These are phyloP conservation scores for Ursus arctos DNA, from an alignment of 2,113 vertebrate genomes.

Conservation along the genomic window DNA sequence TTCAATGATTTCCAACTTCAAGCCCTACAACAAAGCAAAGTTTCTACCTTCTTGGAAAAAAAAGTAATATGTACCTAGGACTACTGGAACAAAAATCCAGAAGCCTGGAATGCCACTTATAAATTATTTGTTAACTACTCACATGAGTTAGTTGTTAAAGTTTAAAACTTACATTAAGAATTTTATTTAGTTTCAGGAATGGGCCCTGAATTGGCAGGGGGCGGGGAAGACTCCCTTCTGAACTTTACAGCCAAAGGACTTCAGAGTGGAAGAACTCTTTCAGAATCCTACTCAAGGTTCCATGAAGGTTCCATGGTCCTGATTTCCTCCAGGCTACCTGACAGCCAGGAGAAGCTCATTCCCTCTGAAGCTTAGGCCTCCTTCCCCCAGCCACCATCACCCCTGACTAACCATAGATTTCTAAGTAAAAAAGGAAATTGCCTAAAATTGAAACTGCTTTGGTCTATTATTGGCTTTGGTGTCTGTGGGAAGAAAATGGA, in stretches of 20 bases:
- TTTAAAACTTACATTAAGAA: constrained; percentile 30
- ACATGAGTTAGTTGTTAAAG: background rate
- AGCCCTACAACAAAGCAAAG: background rate
- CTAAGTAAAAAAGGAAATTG: constrained; percentile 81
- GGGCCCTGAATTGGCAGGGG: background rate
- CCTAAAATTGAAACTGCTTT: constrained; percentile 79
- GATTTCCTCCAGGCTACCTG: background rate
- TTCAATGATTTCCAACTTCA: background rate
- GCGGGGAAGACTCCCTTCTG: background rate
- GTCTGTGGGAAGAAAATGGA: constrained; percentile 60
- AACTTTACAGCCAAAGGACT: constrained; percentile 41
- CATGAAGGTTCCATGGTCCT: background rate
- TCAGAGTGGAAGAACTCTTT: background rate
- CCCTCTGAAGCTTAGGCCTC: background rate
- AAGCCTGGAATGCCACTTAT: background rate
- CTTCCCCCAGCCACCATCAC: background rate
- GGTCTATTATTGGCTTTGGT: constrained; percentile 73
- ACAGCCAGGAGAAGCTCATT: constrained; percentile 26
- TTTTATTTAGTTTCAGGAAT: background rate
- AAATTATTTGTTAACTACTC: background rate
- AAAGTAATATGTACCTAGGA: background rate
- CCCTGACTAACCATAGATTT: constrained; percentile 78
- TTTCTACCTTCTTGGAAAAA: background rate
- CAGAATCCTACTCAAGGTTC: background rate
- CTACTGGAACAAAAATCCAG: background rate